Percentiles rank a stretch among this genome's conserved stretches.
These are phyloP conservation scores for Mythimna pallens DNA, from an alignment of 2,888 invertebrate species.

Conservation along the genomic window DNA sequence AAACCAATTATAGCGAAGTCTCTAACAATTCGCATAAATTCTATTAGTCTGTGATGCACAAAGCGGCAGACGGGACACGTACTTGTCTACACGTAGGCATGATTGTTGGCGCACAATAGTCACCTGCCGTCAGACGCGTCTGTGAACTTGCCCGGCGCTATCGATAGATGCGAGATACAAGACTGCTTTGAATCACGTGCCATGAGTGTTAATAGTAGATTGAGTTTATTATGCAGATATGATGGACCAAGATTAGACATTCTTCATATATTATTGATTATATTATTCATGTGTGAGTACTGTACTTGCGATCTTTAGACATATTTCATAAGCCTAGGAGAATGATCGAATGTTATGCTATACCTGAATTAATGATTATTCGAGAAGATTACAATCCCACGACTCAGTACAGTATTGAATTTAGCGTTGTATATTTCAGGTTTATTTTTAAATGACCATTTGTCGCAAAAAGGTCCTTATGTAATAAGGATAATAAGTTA, in stretches of 20 bases:
- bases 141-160: constrained; percentile 66
- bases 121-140: constrained; percentile 62
- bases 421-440: too few species aligned
- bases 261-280: neutral
- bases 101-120: constrained; percentile 64
- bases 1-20: constrained; percentile 50
- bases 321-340: neutral
- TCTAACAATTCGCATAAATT: constrained; percentile 58
- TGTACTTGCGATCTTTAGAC: neutral
- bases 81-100: constrained; percentile 33
- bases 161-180: constrained; percentile 49
- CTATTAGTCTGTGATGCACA: constrained; percentile 59
- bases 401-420: too few species aligned
- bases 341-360: neutral
- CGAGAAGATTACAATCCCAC: too few species aligned
- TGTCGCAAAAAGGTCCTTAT: too few species aligned
- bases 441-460: too few species aligned
- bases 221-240: constrained; percentile 34
- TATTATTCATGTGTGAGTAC: neutral
- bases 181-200: constrained; percentile 33
- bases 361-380: neutral
- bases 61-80: constrained; percentile 55
- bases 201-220: constrained; percentile 28
- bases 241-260: constrained; percentile 2
- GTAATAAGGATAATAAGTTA: too few species aligned